Base-by-base conservation (phyloP, 92 coral and sea anemone genomes). In the Phenganax marumi region DNA sequence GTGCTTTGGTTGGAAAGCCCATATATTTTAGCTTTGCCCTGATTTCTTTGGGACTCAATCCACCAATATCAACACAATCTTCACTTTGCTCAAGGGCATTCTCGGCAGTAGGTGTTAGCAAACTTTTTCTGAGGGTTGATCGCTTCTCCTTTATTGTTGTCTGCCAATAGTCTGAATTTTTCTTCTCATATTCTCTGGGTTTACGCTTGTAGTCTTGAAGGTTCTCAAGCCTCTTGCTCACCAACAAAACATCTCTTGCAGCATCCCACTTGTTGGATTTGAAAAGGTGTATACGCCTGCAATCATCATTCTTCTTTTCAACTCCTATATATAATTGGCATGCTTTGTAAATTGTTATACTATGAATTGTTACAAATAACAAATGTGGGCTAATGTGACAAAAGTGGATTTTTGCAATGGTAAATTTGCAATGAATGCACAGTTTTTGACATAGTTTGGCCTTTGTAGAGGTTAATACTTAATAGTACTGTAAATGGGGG, bases 221-320 rank as follows among this genome's bases (percentile, higher is more conserved):
- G 66, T 60, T 60, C 21, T 60, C 66, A 60, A 60, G 24, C 22
- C 66, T 8, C 21, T 60, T 60, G 66, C 22, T 60, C 21, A 23
- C 66, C 8, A 60, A 19, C 3, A 10, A 23, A 10, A 60, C 24
- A 60, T 60, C 66, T 60, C 21, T 60, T 19, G 19, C 22, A 16
- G 66, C 66, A 19, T 60, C 66, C 66, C 66, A 60, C 66, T 60
- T 60, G 66, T 60, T 60, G 66, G 66, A 60, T 19, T 60, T 60
- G 1, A 16, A 60, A 60, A 60, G 66, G 66, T 60, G 66, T 3
- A 60, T 60, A 5, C 66, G 17, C 21, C 66, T 60, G 24, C 66
- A 60, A 23, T 60, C 66, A 60, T 60, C 22, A 60, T 60, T 60
- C 10, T 60, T 60, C 19, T 60, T 60, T 16, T 60, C 66, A 60